Evolutionary conservation across 2,113 vertebrate genomes (phyloP), one percentile per base, ranked within the genome.

Genomic region (Girardinichthys multiradiatus): DNA sequence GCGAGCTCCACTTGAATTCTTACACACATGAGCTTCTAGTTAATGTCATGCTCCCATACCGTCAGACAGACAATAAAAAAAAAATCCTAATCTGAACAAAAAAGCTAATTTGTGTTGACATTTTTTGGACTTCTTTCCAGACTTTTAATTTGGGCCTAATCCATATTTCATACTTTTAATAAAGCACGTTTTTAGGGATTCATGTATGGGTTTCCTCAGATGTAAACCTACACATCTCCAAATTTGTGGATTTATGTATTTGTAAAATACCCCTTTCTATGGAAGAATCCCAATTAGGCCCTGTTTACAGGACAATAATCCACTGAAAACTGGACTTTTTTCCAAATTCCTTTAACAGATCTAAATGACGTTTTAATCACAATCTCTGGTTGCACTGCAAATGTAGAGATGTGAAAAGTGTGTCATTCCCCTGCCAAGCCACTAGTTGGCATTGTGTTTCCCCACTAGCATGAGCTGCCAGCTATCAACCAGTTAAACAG

Each of bases 21-120:
- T 58, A 27, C 7, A 57, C 57, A 45, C 58, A 31, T 48, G 33
- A 59, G 11, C 15, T 4, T 31, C 28, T 6, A 13, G 31, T 58
- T 65, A 60, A 73, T 78, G 48, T 39, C 31, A 75, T 82, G 10
- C 15, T 33, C 68, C 60, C 27, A 24, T 63, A 45, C 57, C 59
- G 64, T 51, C 57, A 39, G 58, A 71, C 54, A 51, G 57, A 72
- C 59, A 42, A 60, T 27, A 48, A 76, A 64, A 80, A 61, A 31
- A 29, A 68, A 37, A 37, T 3, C 4, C n/a, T 17, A 57, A 24
- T 57, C 13, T 57, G 12, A 68, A 27, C 2, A 19, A 26, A 45
- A 65, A 65, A 27, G 27, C 24, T 26, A 2, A 35, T 57, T 33
- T 66, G 29, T 13, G 10, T 57, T 29, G 21, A 1, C 15, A 4